Conservation (phyloP, 2,797 vertebrate genomes). For the Notolabrus celidotus region DNA sequence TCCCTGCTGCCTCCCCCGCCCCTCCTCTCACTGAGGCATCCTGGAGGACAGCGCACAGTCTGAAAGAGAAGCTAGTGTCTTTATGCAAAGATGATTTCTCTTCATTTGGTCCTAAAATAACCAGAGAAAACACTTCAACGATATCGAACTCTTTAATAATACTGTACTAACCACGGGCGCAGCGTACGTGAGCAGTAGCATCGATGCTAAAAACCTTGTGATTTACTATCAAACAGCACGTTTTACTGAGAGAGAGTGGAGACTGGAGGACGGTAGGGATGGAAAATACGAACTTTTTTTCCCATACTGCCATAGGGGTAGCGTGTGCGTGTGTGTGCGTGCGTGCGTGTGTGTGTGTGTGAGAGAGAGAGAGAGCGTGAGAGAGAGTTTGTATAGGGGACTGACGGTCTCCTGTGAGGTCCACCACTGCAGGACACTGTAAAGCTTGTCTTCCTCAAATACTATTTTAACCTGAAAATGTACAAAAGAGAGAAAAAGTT, state of each 20-base stretch:
- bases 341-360: conserved; percentile 17
- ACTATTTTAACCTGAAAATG: conserved; percentile 84
- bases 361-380: conserved; percentile 5
- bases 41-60: conserved; percentile 83
- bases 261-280: conserved; percentile 43
- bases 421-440: conserved; percentile 92
- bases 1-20: conserved; percentile 52
- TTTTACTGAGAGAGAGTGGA: conserved; percentile 58
- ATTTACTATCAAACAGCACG: conserved; percentile 78
- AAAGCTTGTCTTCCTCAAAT: conserved; percentile 97
- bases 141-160: conserved; percentile 67
- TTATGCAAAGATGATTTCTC: conserved; percentile 88
- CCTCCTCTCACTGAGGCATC: conserved; percentile 59
- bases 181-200: conserved; percentile 62
- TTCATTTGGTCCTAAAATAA: conserved; percentile 76
- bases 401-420: conserved; percentile 84
- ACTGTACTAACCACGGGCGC: conserved; percentile 76
- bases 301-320: conserved; percentile 79
- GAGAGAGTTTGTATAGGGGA: conserved; percentile 56
- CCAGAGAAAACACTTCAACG: conserved; percentile 29
- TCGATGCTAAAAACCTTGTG: conserved; percentile 81
- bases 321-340: conserved; percentile 31
- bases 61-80: conserved; percentile 85
- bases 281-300: conserved; percentile 50
- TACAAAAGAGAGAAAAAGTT: conserved; percentile 75